These are phyloP conservation scores for Tetraodon nigroviridis DNA, from an alignment of 2,113 vertebrate species.

Conservation along the genomic window DNA sequence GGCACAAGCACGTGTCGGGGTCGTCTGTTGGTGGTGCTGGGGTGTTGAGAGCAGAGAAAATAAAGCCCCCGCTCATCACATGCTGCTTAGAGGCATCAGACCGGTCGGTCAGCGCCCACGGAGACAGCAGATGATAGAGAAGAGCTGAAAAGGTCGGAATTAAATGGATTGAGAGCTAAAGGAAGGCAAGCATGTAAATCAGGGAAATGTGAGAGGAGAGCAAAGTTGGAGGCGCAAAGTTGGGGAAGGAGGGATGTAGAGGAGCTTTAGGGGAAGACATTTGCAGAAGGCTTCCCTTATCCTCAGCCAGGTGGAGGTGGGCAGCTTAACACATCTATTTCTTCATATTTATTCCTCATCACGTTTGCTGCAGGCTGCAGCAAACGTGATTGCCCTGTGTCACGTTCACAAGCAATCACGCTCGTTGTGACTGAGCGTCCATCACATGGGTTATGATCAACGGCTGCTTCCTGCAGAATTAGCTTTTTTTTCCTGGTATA, in stretches of 20 bases:
- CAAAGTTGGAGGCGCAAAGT: not conserved
- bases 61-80: slow-evolving; percentile 40
- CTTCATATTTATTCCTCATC: slow-evolving; percentile 15
- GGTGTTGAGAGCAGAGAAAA: slow-evolving; percentile 29
- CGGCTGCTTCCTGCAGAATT: not conserved
- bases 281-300: not conserved
- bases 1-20: slow-evolving; percentile 44
- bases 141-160: not conserved
- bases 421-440: not conserved
- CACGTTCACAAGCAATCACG: slow-evolving; percentile 10
- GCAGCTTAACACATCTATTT: not conserved
- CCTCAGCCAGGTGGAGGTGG: not conserved
- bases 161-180: not conserved
- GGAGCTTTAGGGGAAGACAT: not conserved
- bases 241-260: not conserved
- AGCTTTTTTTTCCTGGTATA: no score
- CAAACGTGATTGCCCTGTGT: slow-evolving; percentile 12
- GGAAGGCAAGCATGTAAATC: not conserved
- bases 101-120: slow-evolving; percentile 18
- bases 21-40: slow-evolving; percentile 34
- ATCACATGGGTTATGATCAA: not conserved
- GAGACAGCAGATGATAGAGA: slow-evolving; percentile 14
- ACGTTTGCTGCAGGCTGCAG: slow-evolving; percentile 3
- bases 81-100: slow-evolving; percentile 43
- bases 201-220: not conserved